Evolutionary conservation across 2,113 vertebrate species (phyloP).

Genomic region (Seriola quinqueradiata): DNA sequence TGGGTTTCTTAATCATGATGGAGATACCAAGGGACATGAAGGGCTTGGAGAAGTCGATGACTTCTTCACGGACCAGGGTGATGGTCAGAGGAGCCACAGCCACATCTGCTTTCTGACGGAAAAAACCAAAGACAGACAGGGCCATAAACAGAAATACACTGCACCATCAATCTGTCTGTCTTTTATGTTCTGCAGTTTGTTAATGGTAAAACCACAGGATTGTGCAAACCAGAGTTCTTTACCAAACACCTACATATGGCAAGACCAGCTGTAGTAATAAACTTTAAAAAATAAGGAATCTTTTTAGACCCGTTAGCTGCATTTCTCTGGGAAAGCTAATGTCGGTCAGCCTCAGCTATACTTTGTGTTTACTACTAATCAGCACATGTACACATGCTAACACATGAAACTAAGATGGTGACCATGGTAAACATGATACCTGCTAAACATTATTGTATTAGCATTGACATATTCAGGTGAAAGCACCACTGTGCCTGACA

Average conservation of each 20-base stretch:
- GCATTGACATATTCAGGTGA: not conserved
- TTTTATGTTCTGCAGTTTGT: not conserved
- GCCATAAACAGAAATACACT: not conserved
- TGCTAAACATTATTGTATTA: too few relatives aligned
- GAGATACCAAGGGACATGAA: conserved; percentile 99
- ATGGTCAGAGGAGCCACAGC: conserved; percentile 98
- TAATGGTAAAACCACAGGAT: not conserved
- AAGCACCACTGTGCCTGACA: not conserved
- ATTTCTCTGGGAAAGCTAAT: not conserved
- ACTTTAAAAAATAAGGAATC: not conserved
- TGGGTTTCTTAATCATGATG: conserved; percentile 99
- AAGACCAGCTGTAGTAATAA: not conserved
- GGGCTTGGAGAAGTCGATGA: conserved; percentile 99
- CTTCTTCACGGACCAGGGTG: conserved; percentile 97
- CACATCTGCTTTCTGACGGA: conserved; percentile 93
- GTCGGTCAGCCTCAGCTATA: too few relatives aligned
- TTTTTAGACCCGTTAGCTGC: too few relatives aligned
- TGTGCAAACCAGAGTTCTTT: not conserved
- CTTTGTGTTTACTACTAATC: too few relatives aligned
- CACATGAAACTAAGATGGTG: too few relatives aligned
- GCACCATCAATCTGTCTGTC: not conserved
- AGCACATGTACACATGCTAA: not conserved
- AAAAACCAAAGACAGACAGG: not conserved
- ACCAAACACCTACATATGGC: too few relatives aligned
- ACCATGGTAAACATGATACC: too few relatives aligned